Evolutionary conservation across 2,888 invertebrate genomes (phyloP).

Genomic region (Lithophane socia): DNA sequence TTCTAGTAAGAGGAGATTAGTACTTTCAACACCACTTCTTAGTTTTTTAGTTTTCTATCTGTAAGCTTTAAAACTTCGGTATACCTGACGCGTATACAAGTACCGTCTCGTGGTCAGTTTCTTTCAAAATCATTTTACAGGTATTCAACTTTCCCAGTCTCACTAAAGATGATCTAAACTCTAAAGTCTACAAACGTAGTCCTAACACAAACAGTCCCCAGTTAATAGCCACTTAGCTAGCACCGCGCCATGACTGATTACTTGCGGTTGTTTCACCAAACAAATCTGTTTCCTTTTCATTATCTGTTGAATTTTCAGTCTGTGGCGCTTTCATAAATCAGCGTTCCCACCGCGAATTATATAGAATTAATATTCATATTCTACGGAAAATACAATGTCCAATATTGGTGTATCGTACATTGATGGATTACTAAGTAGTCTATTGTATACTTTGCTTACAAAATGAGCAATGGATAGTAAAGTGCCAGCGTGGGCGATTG

Average conservation of each 20-base stretch:
- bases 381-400: conserved; percentile 26
- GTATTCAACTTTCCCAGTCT: background rate
- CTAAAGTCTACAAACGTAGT: conserved; percentile 10
- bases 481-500: conserved; percentile 20
- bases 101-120: background rate
- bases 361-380: conserved; percentile 71
- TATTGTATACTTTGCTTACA: conserved; percentile 19
- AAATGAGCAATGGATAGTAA: conserved; percentile 50
- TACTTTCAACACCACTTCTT: background rate
- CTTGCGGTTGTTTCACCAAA: conserved; percentile 32
- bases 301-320: conserved; percentile 42
- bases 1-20: background rate
- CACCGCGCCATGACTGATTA: conserved; percentile 26
- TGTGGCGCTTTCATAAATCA: conserved; percentile 68
- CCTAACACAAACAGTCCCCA: conserved; percentile 30
- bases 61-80: background rate
- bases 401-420: conserved; percentile 30
- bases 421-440: conserved; percentile 38
- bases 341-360: conserved; percentile 66
- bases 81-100: background rate
- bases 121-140: background rate
- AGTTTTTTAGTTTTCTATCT: background rate
- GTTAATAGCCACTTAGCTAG: conserved; percentile 43
- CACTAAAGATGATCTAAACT: conserved; percentile 7
- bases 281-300: conserved; percentile 56